Evolutionary conservation across 2,888 invertebrate species (phyloP).

Genomic region (Timandra comae): DNA sequence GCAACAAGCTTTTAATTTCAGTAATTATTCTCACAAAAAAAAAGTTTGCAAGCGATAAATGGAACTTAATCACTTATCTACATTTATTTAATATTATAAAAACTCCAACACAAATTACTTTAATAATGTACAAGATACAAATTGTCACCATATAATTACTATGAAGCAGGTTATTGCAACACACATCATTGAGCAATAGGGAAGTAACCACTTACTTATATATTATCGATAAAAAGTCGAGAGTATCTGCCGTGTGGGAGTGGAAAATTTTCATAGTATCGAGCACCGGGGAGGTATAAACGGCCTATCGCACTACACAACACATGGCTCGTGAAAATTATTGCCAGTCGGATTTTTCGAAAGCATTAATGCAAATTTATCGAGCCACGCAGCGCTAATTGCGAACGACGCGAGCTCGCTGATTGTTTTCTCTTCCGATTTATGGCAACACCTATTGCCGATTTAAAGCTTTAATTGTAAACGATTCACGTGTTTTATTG

Average conservation of each 20-base stretch:
- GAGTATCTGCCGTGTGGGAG: constrained; percentile 2
- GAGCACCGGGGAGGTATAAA: constrained; percentile 21
- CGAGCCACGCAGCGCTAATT: constrained; percentile 74
- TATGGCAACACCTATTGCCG: constrained; percentile 78
- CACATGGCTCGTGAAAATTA: constrained; percentile 70
- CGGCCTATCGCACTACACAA: constrained; percentile 43
- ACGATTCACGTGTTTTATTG: constrained; percentile 76
- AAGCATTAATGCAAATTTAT: constrained; percentile 77
- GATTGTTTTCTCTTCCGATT: constrained; percentile 75
- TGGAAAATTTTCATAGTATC: constrained; percentile 9
- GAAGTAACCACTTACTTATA: not conserved
- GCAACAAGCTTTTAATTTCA: no score
- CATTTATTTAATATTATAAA: no score
- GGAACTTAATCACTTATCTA: no score
- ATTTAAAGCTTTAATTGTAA: constrained; percentile 77
- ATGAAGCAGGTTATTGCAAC: no score
- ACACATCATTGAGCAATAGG: constrained; percentile 3
- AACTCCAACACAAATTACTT: no score
- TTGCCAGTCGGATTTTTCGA: constrained; percentile 73
- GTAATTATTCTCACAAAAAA: no score
- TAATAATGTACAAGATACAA: no score
- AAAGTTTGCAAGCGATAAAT: no score
- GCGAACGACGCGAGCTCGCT: constrained; percentile 70
- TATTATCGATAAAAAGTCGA: constrained; percentile 1
- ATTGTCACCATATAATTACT: no score